Conservation (phyloP, 2,113 vertebrate genomes). For the Zapus hudsonius region DNA sequence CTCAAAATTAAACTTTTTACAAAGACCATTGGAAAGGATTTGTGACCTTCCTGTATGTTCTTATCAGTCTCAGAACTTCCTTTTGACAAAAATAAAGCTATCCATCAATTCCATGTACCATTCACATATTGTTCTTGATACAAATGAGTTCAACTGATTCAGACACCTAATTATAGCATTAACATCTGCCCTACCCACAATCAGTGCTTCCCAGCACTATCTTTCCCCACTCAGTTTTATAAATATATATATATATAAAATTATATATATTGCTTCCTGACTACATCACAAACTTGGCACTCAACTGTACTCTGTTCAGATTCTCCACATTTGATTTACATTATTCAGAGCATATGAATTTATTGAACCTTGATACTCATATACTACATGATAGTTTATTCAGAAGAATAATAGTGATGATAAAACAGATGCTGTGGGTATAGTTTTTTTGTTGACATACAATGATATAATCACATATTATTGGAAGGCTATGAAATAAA, state of each 20-base stretch:
- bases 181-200: background rate
- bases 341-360: background rate
- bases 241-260: too few relatives aligned
- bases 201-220: background rate
- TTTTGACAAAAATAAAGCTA: background rate
- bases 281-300: too few relatives aligned
- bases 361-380: background rate
- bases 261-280: too few relatives aligned
- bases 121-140: background rate
- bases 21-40: background rate
- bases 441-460: background rate
- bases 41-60: background rate
- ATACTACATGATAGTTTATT: background rate
- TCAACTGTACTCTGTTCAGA: background rate
- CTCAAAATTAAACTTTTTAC: background rate
- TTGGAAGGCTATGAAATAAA: background rate
- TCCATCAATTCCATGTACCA: background rate
- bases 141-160: background rate
- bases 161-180: accelerated
- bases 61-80: background rate
- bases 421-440: background rate
- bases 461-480: background rate
- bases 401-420: background rate
- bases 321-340: background rate
- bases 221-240: too few relatives aligned